Evolutionary conservation across 2,113 vertebrate genomes (phyloP).

Genomic region (Thamnophis sirtalis): DNA sequence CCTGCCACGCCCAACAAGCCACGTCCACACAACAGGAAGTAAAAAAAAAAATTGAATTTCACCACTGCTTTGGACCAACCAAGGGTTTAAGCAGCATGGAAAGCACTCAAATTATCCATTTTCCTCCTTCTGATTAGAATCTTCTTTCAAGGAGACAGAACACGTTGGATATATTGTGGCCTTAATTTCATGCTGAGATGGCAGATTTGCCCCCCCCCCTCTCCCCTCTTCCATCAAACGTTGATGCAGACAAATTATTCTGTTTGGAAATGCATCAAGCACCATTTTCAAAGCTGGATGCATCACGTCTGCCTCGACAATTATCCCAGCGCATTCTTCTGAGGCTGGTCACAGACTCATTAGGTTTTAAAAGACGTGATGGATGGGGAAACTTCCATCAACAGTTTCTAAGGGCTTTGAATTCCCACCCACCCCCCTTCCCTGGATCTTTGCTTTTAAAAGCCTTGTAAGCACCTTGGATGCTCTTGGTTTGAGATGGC

Average conservation of each 20-base stretch:
- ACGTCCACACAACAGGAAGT: too few relatives aligned
- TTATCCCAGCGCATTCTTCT: conserved; percentile 29
- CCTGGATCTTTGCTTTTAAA: background rate
- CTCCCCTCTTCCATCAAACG: conserved; percentile 47
- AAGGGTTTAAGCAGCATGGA: background rate
- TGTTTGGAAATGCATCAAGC: conserved; percentile 58
- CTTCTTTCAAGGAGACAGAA: background rate
- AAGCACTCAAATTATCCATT: background rate
- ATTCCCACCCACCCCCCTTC: background rate
- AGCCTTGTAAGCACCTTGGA: background rate
- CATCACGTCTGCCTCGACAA: background rate
- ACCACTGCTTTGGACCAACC: too few relatives aligned
- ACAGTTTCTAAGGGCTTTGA: conserved; percentile 16
- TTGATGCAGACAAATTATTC: conserved; percentile 31
- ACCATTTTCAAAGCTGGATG: conserved; percentile 43
- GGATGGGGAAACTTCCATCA: conserved; percentile 33
- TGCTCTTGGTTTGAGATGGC: background rate
- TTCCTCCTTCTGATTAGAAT: background rate
- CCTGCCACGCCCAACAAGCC: too few relatives aligned
- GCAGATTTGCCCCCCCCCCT: conserved; percentile 33
- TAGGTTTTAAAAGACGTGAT: conserved; percentile 34
- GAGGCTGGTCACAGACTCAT: conserved; percentile 40
- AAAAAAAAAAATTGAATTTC: too few relatives aligned
- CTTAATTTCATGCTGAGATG: background rate
- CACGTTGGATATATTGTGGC: background rate